Evolutionary conservation across 2,113 vertebrate genomes (phyloP), one percentile per base, ranked within the genome.

Genomic region (Melospiza melodia): DNA sequence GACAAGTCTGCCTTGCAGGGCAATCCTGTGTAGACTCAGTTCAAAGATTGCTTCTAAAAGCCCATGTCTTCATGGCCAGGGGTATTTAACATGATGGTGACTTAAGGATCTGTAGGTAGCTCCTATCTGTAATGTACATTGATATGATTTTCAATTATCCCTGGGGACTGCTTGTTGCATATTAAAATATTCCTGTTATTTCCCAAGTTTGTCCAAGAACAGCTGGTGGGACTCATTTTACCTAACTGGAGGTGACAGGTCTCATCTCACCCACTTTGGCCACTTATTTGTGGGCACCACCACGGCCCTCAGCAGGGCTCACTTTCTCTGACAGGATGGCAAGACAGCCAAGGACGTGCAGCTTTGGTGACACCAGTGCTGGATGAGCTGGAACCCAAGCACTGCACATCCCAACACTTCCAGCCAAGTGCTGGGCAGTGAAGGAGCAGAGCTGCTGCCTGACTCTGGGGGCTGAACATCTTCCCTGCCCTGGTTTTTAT

Each of bases 371-470:
- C 71, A 33, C 41, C 72, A 44, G 33, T 2, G 2, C 55, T 62
- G 55, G 21, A 24, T 63, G 41, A 59, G 25, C 57, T 37, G n/a
- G 69, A 71, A 21, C 25, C 31, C 51, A 46, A 23, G n/a, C 49
- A 44, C 0, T 6, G 0, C 59, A 31, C 3, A 1, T 41, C 28
- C 6, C 1, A 10, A 22, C 5, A 2, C 55, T 62, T 66, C 65
- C 81, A 78, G 57, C 31, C 39, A 55, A 76, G 59, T 1, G 0
- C 74, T 71, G 23, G 52, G 63, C 69, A 68, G 23, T 3, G 18
- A 71, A 71, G 80, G 49, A 57, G 54, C 83, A 77, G 69, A 93
- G 52, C 66, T 67, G 41, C 59, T 87, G 72, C 46, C 46, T 28
- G 15, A 41, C 33, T 28, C 27, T 3, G 3, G 24, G 12, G 24